Evolutionary conservation across 2,888 invertebrate genomes (phyloP), one percentile per base, ranked within the genome.

Genomic region (Ypsolopha scabrella): DNA sequence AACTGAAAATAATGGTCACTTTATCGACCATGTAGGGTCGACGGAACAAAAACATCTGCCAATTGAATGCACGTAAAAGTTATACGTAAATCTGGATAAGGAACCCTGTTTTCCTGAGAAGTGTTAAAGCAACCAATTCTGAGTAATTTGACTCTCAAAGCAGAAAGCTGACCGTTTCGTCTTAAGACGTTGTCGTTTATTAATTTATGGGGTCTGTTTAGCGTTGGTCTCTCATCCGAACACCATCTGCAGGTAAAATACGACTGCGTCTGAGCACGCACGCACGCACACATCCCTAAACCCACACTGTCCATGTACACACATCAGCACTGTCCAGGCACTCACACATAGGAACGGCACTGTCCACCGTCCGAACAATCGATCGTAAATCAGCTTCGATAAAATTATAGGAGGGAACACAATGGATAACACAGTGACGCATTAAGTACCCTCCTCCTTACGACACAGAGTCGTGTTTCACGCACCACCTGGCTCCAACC

Each of bases 381-480:
- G 86, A 85, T 85, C 86, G 80, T 86, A 86, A 86, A 86, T 85
- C 85, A 81, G 72, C 80, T 82, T 80, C 85, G 85, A 86, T 86
- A 86, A 85, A 86, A 85, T 86, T 86, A 85, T 86, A 86, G 83
- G 80, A 83, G 83, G 83, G 77, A 81, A 81, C 80, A 79, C 83
- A 86, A 86, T 85, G 81, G 77, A 75, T 77, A 68, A 71, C 70
- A 72, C 65, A 67, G 63, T 75, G 67, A 62, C 61, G 73, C 68
- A 83, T 75, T 75, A 72, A 70, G 71, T 67, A 66, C 82, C 68
- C 75, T 83, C 72, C 66, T 70, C 65, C 72, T 64, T 67, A 60
- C n/a, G 64, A 65, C 77, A 72, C 64, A 82, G 76, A 79, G 82
- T 81, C 71, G 72, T 68, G 72, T 79, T 80, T 83, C 78, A 72